Evolutionary conservation across 2,797 vertebrate genomes (phyloP).

Genomic region (Amniataba percoides): DNA sequence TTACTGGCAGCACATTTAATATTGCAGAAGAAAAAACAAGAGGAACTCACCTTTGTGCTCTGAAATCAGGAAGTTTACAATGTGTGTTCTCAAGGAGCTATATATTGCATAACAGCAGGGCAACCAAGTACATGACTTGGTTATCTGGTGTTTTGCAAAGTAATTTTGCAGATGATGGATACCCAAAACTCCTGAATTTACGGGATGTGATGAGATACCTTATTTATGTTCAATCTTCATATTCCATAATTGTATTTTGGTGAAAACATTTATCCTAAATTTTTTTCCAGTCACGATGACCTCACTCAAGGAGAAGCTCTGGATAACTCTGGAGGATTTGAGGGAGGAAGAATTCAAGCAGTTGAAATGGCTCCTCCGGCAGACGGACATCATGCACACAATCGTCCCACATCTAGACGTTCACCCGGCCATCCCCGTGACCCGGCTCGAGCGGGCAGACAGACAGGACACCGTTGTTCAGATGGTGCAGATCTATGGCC

Average conservation of each 20-base stretch:
- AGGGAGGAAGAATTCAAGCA: constrained; percentile 25
- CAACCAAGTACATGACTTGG: background rate
- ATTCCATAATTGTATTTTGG: background rate
- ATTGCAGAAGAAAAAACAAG: too few species aligned
- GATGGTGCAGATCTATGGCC: constrained; percentile 28
- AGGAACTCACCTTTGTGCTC: too few species aligned
- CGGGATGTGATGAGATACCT: background rate
- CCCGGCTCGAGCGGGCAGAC: constrained; percentile 25
- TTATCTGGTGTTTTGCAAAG: background rate
- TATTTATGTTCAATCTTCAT: background rate
- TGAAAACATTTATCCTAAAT: background rate
- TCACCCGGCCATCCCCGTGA: background rate
- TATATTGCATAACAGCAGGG: too few species aligned
- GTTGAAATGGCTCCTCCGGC: constrained; percentile 24
- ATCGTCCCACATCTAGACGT: constrained; percentile 1
- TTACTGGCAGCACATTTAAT: too few species aligned
- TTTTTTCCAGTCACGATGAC: background rate
- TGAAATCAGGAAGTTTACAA: too few species aligned
- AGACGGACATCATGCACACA: constrained; percentile 31
- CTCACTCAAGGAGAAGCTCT: constrained; percentile 15
- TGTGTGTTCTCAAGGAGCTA: too few species aligned
- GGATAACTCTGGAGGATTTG: constrained; percentile 19
- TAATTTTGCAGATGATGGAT: background rate
- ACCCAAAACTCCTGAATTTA: background rate
- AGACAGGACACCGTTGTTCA: constrained; percentile 17